Evolutionary conservation across 2,888 invertebrate species (phyloP), one percentile per base, ranked within the genome.

Genomic region (Acronicta psi): DNA sequence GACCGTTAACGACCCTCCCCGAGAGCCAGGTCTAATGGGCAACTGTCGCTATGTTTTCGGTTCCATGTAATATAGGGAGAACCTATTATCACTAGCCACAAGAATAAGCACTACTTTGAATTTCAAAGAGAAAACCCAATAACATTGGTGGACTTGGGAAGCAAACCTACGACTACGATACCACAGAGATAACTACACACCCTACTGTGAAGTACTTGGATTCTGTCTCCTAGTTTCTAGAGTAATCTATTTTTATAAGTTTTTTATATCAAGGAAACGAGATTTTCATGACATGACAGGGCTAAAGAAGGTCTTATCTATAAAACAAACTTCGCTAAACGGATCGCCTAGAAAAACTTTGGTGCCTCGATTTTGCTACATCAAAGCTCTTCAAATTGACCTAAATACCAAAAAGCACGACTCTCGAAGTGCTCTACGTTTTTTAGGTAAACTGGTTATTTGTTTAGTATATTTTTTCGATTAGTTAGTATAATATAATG

Each of bases 241-340:
- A 47, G 41, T 57, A 58, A 72, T 64, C 49, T 73, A 69, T 61
- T 56, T 53, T 59, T 56, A 69, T n/a, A n/a, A n/a, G n/a, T 57
- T 73, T 73, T 73, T 76, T 59, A 64, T 66, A 65, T 59, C 59
- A 59, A 61, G 55, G 20, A 49, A 76, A 69, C 59, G 57, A 66
- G 66, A 55, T 57, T 65, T 73, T 66, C 73, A 76, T 66, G 47
- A 59, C 56, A 53, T 49, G 56, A 42, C 43, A 51, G 60, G n/a
- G n/a, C n/a, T n/a, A n/a, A 69, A 61, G 52, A 51, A 49, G 40
- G 55, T 38, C 61, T 69, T 70, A 70, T 73, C 67, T 67, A 53
- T 62, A 47, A 67, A 56, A 69, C 59, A 64, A 73, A 76, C 46
- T 73, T 69, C 23, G 37, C 58, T 73, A 59, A 67, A 67, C 59